Conservation (phyloP, 2,797 vertebrate species). For the Coreius guichenoti region DNA sequence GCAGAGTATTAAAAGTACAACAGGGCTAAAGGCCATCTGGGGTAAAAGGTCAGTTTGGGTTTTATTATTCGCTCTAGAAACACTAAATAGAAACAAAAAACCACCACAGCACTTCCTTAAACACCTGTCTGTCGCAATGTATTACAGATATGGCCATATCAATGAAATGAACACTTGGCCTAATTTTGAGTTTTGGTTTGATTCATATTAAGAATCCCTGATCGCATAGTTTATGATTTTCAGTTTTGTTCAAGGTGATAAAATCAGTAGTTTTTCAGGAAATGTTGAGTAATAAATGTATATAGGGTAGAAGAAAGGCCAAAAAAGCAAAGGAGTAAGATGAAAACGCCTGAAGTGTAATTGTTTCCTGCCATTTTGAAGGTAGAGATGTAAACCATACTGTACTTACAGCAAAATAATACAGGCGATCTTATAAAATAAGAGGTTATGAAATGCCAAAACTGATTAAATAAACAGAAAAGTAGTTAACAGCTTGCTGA, state of each 20-base stretch:
- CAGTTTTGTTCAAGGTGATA: neutral
- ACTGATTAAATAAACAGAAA: neutral
- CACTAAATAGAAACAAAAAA: slow-evolving; percentile 7
- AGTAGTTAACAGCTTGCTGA: neutral
- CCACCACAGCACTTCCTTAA: neutral
- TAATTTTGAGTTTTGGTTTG: neutral
- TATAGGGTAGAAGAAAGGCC: neutral
- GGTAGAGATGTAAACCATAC: neutral
- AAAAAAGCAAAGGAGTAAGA: neutral
- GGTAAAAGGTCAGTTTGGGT: neutral
- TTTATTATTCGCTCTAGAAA: neutral
- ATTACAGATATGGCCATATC: neutral
- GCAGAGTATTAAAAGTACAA: neutral
- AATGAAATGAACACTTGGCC: neutral
- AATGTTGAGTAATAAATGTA: neutral
- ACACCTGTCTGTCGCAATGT: neutral
- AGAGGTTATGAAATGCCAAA: neutral
- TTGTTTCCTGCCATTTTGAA: neutral
- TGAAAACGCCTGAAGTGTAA: neutral
- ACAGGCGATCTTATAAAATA: neutral
- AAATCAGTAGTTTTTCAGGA: neutral
- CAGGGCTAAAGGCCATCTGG: neutral
- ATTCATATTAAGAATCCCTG: neutral
- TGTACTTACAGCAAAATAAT: neutral
- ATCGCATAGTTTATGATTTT: neutral